Evolutionary conservation across 2,113 vertebrate species (phyloP), one percentile per base, ranked within the genome.

Genomic region (Sardina pilchardus): DNA sequence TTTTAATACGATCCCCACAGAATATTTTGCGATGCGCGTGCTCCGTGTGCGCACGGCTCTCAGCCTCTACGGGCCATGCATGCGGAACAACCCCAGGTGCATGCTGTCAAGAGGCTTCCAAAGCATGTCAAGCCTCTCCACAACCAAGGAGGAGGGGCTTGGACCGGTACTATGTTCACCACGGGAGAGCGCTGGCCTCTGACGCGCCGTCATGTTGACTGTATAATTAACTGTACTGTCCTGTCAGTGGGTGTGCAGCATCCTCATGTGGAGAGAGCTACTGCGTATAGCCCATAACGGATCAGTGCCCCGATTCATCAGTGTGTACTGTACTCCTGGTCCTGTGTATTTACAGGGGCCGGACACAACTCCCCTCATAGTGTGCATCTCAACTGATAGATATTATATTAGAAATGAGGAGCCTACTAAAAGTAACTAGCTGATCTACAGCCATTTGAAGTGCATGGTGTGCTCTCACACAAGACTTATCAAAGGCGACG

Each of bases 241-340:
- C 30, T 78, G 71, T 78, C 71, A 36, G 71, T 78, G 71, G 71
- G 71, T 78, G 30, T 10, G 36, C 71, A 17, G 30, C 39, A 78
- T 9, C 71, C 71, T 78, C 71, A 36, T 12, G 71, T 78, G 71
- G 71, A 30, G 71, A 78, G 71, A 78, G 71, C 71, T 78, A 34
- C 34, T 19, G 5, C 71, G 48, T 50, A 78, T 39, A 34, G 34
- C 10, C 30, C 34, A 16, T 34, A 36, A 17, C 16, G 71, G 26
- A 16, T 17, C 63, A 30, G n/a, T 78, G 30, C 30, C 12, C 71
- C 5, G 30, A 78, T 34, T 78, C 16, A 16, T 78, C 71, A 78
- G 30, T 36, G 3, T 17, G 30, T 14, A 36, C 34, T 17, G 30
- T 14, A 36, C 34, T 34, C 34, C 71, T 34, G 34, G 30, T 36